Conservation (phyloP, 2,888 invertebrate species). For the Deilephila elpenor region DNA sequence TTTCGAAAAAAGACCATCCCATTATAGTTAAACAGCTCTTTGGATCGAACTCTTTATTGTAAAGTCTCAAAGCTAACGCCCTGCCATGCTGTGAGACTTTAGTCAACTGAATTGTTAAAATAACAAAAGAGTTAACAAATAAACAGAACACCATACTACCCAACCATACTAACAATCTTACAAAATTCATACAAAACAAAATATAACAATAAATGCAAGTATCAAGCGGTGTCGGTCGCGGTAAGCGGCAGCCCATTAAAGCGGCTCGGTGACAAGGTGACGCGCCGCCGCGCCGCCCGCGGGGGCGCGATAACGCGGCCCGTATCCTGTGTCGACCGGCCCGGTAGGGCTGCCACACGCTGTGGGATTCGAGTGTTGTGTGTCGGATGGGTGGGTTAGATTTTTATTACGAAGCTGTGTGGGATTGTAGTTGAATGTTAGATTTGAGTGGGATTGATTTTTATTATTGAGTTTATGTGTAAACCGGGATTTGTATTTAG, state of each 20-base stretch:
- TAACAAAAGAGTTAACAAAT: no score
- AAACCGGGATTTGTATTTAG: no score
- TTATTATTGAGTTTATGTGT: no score
- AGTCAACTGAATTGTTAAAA: no score
- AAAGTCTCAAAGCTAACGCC: no score
- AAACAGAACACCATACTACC: no score
- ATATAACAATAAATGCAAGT: slow-evolving; percentile 47
- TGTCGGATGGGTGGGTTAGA: not conserved
- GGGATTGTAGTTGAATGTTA: not conserved
- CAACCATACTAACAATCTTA: no score
- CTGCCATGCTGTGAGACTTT: no score
- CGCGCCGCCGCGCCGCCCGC: slow-evolving; percentile 71
- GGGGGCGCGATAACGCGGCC: slow-evolving; percentile 75
- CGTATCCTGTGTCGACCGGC: slow-evolving; percentile 63
- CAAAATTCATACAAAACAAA: not conserved
- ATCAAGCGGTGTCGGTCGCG: slow-evolving; percentile 63
- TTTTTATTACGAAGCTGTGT: not conserved
- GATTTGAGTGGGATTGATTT: no score
- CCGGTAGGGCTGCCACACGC: slow-evolving; percentile 32
- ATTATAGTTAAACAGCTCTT: no score
- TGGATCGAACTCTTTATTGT: no score
- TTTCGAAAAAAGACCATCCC: no score
- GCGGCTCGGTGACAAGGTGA: slow-evolving; percentile 82
- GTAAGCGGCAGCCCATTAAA: slow-evolving; percentile 79
- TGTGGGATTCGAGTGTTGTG: not conserved